These are phyloP conservation scores for Amphipyra berbera DNA, from an alignment of 2,888 invertebrate species.

Conservation along the genomic window DNA sequence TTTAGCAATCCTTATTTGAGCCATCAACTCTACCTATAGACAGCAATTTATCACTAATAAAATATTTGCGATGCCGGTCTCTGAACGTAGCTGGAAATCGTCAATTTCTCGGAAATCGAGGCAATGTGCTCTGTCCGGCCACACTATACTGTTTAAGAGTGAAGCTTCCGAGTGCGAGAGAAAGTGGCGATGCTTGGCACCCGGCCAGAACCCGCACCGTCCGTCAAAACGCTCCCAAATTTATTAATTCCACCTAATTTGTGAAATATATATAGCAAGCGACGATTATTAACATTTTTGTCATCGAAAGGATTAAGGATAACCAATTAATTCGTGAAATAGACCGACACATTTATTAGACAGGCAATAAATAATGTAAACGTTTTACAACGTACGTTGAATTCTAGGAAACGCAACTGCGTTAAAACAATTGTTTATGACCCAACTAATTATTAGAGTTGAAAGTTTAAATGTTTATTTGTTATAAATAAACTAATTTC, in stretches of 20 bases:
- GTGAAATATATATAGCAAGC: conserved; percentile 78
- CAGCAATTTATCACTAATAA: conserved; percentile 82
- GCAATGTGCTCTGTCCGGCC: conserved; percentile 80
- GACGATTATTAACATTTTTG: conserved; percentile 82
- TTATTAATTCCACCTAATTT: conserved; percentile 84
- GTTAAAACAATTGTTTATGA: conserved; percentile 50
- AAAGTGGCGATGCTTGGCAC: conserved; percentile 80
- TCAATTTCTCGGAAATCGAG: conserved; percentile 83
- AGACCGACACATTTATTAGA: conserved; percentile 60
- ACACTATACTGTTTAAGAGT: conserved; percentile 70
- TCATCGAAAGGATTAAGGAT: conserved; percentile 80
- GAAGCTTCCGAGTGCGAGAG: conserved; percentile 73
- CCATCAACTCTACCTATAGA: conserved; percentile 43
- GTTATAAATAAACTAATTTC: conserved; percentile 11
- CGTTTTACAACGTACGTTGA: conserved; percentile 48
- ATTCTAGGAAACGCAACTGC: conserved; percentile 30
- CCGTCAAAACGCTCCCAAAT: conserved; percentile 78
- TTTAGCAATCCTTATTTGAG: conserved; percentile 33
- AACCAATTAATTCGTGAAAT: conserved; percentile 72
- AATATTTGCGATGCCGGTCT: conserved; percentile 82
- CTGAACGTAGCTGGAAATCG: conserved; percentile 79
- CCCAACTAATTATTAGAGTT: conserved; percentile 32
- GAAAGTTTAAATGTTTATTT: conserved; percentile 38
- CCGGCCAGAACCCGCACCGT: conserved; percentile 71
- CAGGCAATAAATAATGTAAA: conserved; percentile 51